Base-by-base conservation (phyloP, 2,888 invertebrate species). In the Troides helena region DNA sequence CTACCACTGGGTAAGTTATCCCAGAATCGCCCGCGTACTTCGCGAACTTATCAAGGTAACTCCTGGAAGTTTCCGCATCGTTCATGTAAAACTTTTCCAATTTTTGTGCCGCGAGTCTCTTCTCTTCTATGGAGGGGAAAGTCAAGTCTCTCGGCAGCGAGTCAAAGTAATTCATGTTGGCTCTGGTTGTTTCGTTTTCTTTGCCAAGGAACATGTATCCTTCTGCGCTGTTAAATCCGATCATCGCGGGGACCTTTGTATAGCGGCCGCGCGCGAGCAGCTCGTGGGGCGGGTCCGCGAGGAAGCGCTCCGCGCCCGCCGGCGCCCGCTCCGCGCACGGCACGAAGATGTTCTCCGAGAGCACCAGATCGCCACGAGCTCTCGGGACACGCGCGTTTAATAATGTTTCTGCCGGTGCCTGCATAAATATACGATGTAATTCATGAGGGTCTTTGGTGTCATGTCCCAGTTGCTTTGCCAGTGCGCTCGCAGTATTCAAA, bases 331-430 rank as follows among this genome's bases (percentile, higher is more conserved):
- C 92, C 10, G 87, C 77, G 72, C 92, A 92, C 0, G 92, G 92
- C 1, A 90, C 90, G 66, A 92, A 92, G 61, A 90, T 79, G 62
- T 89, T 89, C 73, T 92, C 92, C 25, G 91, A 89, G 53, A 88
- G 64, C 0, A 88, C 81, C 18, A 87, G 76, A 64, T 92, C 87
- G 10, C 91, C 91, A 57, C 81, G 76, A 3, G 75, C 76, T 76
- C 92, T 84, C 0, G 89, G 89, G 1, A 92, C 81, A 14, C 91
- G 83, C 4, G 83, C 78, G 46, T 63, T 78, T 23, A 92, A 70
- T 8, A 92, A 71, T 3, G 86, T 78, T 30, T 81, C 72, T 2
- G 82, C 76, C 23, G 85, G 68, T 71, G 80, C 78, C 0, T 77
- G 80, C 62, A 74, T 83, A 56, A 92, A 87, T 65, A 87, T 68